phyloP scores from a whole-genome alignment of 2,888 invertebrate species.

The Sinopyrophorus schimmeli region DNA sequence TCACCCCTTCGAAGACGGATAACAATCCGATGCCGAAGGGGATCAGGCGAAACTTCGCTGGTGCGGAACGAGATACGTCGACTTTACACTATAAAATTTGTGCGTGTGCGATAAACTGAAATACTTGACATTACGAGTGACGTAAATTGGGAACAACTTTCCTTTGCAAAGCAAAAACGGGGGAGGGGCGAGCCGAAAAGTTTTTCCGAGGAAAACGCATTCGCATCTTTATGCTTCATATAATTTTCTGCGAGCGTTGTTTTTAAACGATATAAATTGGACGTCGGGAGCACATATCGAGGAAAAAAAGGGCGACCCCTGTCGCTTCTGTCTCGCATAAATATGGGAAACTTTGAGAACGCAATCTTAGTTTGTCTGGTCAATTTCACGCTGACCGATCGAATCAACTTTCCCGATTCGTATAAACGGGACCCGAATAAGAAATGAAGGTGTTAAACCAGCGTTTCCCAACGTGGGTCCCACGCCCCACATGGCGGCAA shows the following conservation, averaged over 20 bases:
- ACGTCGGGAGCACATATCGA: too few species aligned
- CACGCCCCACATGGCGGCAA: too few species aligned
- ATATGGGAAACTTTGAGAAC: neutral
- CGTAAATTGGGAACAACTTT: slow-evolving; percentile 7
- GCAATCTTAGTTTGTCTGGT: slow-evolving; percentile 13
- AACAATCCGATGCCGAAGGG: slow-evolving; percentile 6
- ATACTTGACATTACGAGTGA: slow-evolving; percentile 10
- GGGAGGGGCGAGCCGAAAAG: neutral
- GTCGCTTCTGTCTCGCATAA: slow-evolving; percentile 6
- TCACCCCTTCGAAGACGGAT: slow-evolving; percentile 9
- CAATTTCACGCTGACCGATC: slow-evolving; percentile 14
- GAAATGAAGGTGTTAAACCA: too few species aligned
- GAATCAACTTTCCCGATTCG: slow-evolving; percentile 16
- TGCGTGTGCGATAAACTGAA: slow-evolving; percentile 13
- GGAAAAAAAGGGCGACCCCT: too few species aligned
- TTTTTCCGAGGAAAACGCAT: too few species aligned
- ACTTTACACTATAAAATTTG: slow-evolving; percentile 17
- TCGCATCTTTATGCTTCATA: too few species aligned
- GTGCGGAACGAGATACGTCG: slow-evolving; percentile 18
- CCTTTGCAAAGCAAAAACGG: too few species aligned
- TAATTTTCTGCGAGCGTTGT: too few species aligned
- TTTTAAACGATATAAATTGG: too few species aligned
- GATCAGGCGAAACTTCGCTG: slow-evolving; percentile 15
- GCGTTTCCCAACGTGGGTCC: too few species aligned
- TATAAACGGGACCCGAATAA: slow-evolving; percentile 14